Base-by-base conservation (phyloP, 1,140 invertebrate genomes). In the Leptopilina boulardi region DNA sequence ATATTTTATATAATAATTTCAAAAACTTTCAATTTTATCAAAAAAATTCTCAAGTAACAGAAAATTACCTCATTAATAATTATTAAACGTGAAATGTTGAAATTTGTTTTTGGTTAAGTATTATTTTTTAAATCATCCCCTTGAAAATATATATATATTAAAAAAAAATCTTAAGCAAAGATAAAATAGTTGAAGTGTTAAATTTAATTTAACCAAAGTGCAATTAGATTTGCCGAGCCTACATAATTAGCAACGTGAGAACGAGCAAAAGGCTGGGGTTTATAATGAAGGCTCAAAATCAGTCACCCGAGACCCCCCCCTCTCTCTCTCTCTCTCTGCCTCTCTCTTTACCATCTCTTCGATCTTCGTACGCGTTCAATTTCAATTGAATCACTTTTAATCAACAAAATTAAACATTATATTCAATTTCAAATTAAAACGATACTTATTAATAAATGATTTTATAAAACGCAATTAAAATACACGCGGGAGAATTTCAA, bases 261-360 rank as follows among this genome's bases (percentile, higher is more conserved):
- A 66, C 59, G 59, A n/a, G 59, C 59, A 30, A 66, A 66, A 51
- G 47, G 15, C 47, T 18, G 47, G 59, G 56, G 59, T 66, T n/a
- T 66, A 66, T 66, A 30, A 66, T 66, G 23, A 30, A 66, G 11
- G 13, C 26, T 66, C 59, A 8, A 30, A 30, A 66, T 66, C 56
- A 59, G 56, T 59, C 56, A 59, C 56, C 56, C 23, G 56, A 59
- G 13, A 26, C 26, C 26, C 59, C 59, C 30, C 26, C 30, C 11
- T n/a, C 59, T 15, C 34, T 3, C 34, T 38, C 34, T 34, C 30
- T 34, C 30, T 34, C 30, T 34, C 30, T 3, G 2, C 6, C 30
- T 34, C 30, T 38, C 34, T 38, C 34, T 38, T 38, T 38, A 38
- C 34, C 34, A 38, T 38, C 26, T n/a, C 59, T n/a, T 66, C 23